These are phyloP conservation scores for Antigone vipio DNA, from an alignment of 2,113 vertebrate species.

Conservation along the genomic window DNA sequence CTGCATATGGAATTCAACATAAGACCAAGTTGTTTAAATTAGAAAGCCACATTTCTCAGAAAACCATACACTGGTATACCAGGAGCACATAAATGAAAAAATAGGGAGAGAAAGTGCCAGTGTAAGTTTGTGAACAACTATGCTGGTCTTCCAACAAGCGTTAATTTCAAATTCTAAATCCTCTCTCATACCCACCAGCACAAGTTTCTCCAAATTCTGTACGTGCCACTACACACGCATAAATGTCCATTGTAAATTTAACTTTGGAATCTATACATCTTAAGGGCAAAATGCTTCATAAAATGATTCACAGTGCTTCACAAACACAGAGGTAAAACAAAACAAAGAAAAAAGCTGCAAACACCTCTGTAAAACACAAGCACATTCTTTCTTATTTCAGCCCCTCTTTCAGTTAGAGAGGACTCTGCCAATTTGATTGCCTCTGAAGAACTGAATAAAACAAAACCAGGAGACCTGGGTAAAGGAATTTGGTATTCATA, in stretches of 20 bases:
- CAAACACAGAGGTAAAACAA: background rate
- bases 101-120: background rate
- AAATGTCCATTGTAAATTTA: background rate
- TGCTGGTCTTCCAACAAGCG: background rate
- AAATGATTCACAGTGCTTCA: background rate
- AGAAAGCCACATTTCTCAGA: background rate
- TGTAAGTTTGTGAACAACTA: background rate
- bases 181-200: background rate
- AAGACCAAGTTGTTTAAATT: background rate
- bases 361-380: background rate
- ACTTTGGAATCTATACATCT: background rate
- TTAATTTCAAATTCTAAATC: background rate
- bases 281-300: background rate
- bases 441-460: background rate
- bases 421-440: background rate
- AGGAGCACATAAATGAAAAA: background rate
- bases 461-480: background rate
- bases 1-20: background rate
- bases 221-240: background rate
- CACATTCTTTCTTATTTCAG: background rate
- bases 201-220: background rate
- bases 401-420: background rate
- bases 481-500: background rate
- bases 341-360: background rate
- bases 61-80: background rate